phyloP scores from a whole-genome alignment of 2,888 invertebrate genomes.

The Dorcus parallelipipedus region DNA sequence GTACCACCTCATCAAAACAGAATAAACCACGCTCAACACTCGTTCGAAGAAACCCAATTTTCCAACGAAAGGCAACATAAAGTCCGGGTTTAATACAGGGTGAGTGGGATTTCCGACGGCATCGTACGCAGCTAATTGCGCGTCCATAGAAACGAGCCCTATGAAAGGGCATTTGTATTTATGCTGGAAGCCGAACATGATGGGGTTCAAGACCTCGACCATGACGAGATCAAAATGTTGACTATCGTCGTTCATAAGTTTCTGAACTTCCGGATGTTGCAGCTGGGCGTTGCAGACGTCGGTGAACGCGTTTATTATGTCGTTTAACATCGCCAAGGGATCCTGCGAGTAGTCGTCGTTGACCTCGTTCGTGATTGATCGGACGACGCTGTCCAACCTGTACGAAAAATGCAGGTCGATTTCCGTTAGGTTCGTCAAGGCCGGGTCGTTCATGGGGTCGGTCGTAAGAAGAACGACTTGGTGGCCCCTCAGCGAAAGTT shows the following conservation, averaged over 20 bases:
- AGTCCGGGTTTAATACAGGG: conserved; percentile 53
- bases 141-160: conserved; percentile 52
- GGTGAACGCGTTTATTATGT: neutral
- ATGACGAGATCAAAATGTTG: conserved; percentile 57
- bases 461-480: neutral
- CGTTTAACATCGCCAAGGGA: neutral
- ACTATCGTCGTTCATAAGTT: no score
- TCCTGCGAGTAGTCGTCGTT: neutral
- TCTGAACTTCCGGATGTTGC: no score
- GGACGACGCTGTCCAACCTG: neutral
- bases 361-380: neutral
- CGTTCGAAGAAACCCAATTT: conserved; percentile 36
- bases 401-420: conserved; percentile 40
- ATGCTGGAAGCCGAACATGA: conserved; percentile 53
- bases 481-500: neutral
- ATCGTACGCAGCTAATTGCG: conserved; percentile 51
- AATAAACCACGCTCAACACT: neutral
- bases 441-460: neutral
- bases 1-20: neutral
- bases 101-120: conserved; percentile 55
- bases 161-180: conserved; percentile 56
- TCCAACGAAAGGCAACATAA: conserved; percentile 48
- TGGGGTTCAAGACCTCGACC: conserved; percentile 54
- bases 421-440: neutral
- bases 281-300: neutral